Evolutionary conservation across 2,797 vertebrate genomes (phyloP).

Genomic region (Macroramphosus scolopax): DNA sequence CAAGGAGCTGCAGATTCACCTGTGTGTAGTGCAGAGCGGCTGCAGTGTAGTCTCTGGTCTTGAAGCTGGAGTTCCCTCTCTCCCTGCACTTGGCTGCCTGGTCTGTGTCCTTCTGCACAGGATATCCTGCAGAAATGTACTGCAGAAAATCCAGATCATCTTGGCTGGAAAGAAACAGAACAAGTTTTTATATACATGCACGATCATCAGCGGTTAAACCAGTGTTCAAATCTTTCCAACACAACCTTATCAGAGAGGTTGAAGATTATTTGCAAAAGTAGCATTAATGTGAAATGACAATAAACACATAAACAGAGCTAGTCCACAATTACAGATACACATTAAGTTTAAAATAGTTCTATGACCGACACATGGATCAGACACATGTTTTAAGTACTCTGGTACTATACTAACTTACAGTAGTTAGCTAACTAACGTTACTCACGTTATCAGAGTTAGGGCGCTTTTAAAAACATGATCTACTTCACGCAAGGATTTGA

Average conservation of each 20-base stretch:
- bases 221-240: too few species aligned
- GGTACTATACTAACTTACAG: background rate
- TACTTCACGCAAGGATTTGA: constrained; percentile 57
- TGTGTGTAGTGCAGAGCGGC: constrained; percentile 83
- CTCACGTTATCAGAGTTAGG: constrained; percentile 66
- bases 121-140: constrained; percentile 57
- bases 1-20: constrained; percentile 62
- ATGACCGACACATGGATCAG: too few species aligned
- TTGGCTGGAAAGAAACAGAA: constrained; percentile 58
- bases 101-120: constrained; percentile 71
- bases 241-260: too few species aligned
- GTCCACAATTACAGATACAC: too few species aligned
- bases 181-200: background rate
- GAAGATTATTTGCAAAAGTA: too few species aligned
- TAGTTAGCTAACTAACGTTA: constrained; percentile 15
- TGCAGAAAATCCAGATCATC: constrained; percentile 77
- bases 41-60: constrained; percentile 71
- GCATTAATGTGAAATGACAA: too few species aligned
- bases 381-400: too few species aligned
- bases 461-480: constrained; percentile 69
- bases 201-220: background rate
- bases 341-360: too few species aligned
- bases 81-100: constrained; percentile 75
- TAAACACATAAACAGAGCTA: too few species aligned
- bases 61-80: constrained; percentile 83